Percentiles rank a stretch among this genome's conserved stretches.
phyloP scores from a whole-genome alignment of 2,888 invertebrate genomes.

The Sicus ferrugineus region DNA sequence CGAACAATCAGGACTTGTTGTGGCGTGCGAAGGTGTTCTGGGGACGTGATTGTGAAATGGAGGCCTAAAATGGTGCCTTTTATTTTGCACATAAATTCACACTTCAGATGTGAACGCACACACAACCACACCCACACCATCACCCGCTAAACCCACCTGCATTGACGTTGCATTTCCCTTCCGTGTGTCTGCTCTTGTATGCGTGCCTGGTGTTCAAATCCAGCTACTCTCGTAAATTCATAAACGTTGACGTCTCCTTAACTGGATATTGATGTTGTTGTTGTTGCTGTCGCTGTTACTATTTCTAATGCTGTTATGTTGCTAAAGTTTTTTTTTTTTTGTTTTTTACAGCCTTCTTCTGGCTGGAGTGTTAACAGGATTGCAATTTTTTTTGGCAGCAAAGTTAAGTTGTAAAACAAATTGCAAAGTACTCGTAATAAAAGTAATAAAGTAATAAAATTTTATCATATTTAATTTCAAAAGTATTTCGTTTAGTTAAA shows the following conservation, averaged over 20 bases:
- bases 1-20: conserved; percentile 15
- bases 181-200: not conserved
- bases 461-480: too few relatives aligned
- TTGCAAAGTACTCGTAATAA: too few relatives aligned
- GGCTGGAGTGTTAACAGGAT: too few relatives aligned
- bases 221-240: conserved; percentile 21
- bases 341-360: not conserved
- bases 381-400: too few relatives aligned
- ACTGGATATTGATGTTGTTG: not conserved
- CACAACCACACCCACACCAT: too few relatives aligned
- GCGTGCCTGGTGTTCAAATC: conserved; percentile 13
- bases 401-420: too few relatives aligned
- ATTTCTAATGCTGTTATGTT: not conserved
- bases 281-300: not conserved
- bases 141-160: not conserved
- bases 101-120: not conserved
- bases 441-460: not conserved
- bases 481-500: too few relatives aligned
- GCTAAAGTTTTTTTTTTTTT: not conserved
- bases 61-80: conserved; percentile 22
- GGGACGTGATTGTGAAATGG: not conserved
- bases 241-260: conserved; percentile 3
- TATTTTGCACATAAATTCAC: conserved; percentile 32
- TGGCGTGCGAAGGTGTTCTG: not conserved
- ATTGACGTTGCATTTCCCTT: not conserved